Evolutionary conservation across 2,797 vertebrate species (phyloP).

Genomic region (Muscicapa striata): DNA sequence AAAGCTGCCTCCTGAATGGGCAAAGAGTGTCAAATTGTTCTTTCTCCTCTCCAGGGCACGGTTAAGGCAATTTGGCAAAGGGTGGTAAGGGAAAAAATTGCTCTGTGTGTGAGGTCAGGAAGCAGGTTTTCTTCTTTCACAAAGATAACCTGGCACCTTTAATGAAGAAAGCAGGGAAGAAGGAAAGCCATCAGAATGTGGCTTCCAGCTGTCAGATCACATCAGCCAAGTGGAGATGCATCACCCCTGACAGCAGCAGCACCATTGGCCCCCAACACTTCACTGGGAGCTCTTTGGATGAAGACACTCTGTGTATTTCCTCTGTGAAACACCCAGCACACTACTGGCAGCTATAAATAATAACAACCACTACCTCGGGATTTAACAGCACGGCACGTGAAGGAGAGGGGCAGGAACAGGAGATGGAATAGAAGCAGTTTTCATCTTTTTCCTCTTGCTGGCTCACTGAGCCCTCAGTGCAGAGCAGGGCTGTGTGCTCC

Average conservation of each 20-base stretch:
- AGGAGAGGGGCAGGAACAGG: not conserved
- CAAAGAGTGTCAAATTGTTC: slow-evolving; percentile 2
- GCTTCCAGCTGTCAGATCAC: slow-evolving; percentile 44
- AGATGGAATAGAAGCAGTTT: not conserved
- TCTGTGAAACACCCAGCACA: not conserved
- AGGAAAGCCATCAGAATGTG: slow-evolving; percentile 21
- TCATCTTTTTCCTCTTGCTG: not conserved
- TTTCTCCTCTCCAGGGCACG: slow-evolving; percentile 26
- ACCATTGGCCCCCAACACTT: not conserved
- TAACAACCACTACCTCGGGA: not conserved
- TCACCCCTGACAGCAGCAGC: not conserved
- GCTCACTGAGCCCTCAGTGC: accelerated
- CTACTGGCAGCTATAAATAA: slow-evolving; percentile 33
- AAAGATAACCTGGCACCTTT: slow-evolving; percentile 41
- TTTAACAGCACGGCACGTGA: not conserved
- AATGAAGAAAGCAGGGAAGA: slow-evolving; percentile 1
- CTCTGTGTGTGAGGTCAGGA: slow-evolving; percentile 48
- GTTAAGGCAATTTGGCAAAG: slow-evolving; percentile 54
- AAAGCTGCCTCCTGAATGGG: slow-evolving; percentile 50
- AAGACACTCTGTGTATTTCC: not conserved
- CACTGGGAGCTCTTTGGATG: not conserved
- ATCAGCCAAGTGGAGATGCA: slow-evolving; percentile 20
- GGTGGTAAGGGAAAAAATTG: slow-evolving; percentile 22
- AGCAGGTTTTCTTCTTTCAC: not conserved
- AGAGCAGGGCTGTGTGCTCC: not conserved